Conservation (phyloP, 2,113 vertebrate genomes). For the Zootoca vivipara region DNA sequence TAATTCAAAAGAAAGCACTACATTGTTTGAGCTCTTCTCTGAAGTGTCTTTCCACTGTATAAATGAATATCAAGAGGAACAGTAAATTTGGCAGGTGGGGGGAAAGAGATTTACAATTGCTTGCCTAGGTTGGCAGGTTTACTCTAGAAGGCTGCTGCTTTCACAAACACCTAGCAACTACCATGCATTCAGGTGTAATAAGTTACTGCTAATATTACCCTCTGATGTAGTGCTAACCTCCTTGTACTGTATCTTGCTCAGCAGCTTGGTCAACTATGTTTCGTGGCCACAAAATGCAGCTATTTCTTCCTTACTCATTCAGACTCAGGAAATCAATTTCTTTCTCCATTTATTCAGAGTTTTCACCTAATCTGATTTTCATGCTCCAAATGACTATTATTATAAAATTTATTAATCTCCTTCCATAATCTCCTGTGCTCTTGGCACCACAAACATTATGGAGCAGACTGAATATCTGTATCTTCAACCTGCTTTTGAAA, state of each 20-base stretch:
- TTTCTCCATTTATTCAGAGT: neutral
- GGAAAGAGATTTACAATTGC: neutral
- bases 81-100: neutral
- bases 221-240: neutral
- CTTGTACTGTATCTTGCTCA: neutral
- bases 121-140: neutral
- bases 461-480: neutral
- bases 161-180: neutral
- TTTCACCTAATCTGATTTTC: neutral
- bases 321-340: conserved; percentile 10
- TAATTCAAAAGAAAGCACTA: neutral
- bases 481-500: neutral
- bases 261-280: neutral
- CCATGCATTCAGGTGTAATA: neutral
- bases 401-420: neutral
- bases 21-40: neutral
- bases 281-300: neutral
- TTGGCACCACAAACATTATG: neutral
- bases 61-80: conserved; percentile 1
- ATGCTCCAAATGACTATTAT: neutral
- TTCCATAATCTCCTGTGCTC: neutral
- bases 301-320: neutral
- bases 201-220: neutral
- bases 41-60: neutral
- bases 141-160: neutral